Percentiles rank a stretch among this genome's conserved stretches.
phyloP scores from a whole-genome alignment of 2,797 vertebrate genomes.

The Spheniscus humboldti region DNA sequence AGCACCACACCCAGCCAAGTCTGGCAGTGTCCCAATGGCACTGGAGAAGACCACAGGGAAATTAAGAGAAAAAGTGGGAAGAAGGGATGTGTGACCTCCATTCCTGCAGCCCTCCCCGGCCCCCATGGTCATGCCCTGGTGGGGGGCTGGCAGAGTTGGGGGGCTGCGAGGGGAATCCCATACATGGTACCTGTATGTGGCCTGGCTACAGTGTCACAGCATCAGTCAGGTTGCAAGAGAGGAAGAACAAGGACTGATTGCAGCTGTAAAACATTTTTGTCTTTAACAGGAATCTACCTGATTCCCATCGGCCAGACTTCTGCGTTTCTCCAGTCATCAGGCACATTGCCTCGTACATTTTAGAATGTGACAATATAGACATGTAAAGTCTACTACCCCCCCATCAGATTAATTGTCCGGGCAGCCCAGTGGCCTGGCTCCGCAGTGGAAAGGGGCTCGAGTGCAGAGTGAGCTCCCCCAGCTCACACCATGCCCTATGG shows the following conservation, averaged over 20 bases:
- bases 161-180: not conserved
- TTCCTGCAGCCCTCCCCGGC: not conserved
- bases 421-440: not conserved
- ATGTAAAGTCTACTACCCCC: not conserved
- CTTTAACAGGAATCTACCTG: not conserved
- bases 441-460: rapidly evolving
- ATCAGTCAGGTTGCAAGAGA: not conserved
- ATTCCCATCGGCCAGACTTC: not conserved
- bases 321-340: not conserved
- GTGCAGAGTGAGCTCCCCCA: not conserved
- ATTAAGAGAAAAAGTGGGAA: not conserved
- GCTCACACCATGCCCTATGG: not conserved
- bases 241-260: not conserved
- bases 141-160: not conserved
- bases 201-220: not conserved
- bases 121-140: not conserved
- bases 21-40: rapidly evolving
- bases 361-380: not conserved
- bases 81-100: not conserved
- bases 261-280: not conserved
- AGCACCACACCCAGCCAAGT: not conserved
- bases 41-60: not conserved
- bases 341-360: not conserved
- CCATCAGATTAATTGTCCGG: not conserved
- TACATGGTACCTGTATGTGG: not conserved